Percentiles rank a stretch among this genome's conserved stretches.
Evolutionary conservation across 1,140 invertebrate species (phyloP).

Genomic region (Cyrtorhinus lividipennis): DNA sequence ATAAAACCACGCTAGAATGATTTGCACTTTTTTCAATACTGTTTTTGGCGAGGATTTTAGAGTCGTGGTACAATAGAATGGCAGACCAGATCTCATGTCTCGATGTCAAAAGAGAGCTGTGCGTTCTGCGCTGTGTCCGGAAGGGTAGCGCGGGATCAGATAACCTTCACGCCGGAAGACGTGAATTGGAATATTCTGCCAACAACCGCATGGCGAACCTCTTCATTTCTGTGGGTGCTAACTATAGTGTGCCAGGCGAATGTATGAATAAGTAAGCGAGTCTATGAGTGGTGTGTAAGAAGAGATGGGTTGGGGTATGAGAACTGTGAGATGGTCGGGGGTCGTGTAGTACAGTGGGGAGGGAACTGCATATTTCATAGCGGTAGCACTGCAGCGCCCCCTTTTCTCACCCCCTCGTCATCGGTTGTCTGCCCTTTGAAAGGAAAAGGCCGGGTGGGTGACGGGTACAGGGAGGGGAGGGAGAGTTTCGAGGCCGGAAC

Average conservation of each 20-base stretch:
- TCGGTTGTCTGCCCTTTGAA: background rate
- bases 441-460: background rate
- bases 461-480: background rate
- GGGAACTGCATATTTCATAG: constrained; percentile 2
- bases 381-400: background rate
- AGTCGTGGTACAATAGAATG: too few relatives aligned
- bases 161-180: too few relatives aligned
- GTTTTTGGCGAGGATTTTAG: too few relatives aligned
- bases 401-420: background rate
- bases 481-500: background rate
- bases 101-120: too few relatives aligned
- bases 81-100: too few relatives aligned
- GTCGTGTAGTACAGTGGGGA: background rate
- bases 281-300: background rate
- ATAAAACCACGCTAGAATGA: too few relatives aligned
- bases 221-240: background rate
- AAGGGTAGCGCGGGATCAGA: too few relatives aligned
- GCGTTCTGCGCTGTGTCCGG: too few relatives aligned
- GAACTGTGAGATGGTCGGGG: background rate
- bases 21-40: too few relatives aligned
- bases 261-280: background rate
- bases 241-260: background rate
- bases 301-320: too few relatives aligned
- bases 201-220: too few relatives aligned
- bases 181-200: too few relatives aligned